Evolutionary conservation across 2,797 vertebrate genomes (phyloP), one percentile per base, ranked within the genome.

Genomic region (Sebastes umbrosus): DNA sequence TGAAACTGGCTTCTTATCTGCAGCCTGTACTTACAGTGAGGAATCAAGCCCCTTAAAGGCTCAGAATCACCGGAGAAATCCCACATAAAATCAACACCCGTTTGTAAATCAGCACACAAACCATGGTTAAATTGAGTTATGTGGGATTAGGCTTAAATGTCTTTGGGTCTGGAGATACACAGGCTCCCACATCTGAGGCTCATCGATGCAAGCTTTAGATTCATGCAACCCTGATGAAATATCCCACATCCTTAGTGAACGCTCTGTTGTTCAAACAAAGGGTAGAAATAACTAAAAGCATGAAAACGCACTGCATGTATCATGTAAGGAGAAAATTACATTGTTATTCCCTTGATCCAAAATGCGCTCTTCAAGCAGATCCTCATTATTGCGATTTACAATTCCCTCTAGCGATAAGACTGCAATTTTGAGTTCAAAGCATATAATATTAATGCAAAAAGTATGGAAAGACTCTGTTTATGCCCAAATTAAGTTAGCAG

Each of bases 211-310:
- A 87, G 68, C 8, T 68, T 78, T 74, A 60, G 60, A 77, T 78
- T 67, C 50, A 60, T 32, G 70, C 68, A 86, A 77, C 72, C 14
- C 16, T 83, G 72, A 81, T 87, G 79, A 88, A 88, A 91, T 80
- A 22, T 74, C 63, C 27, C 25, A 73, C 22, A 52, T 79, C 31
- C 83, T 13, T 20, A 57, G 54, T 34, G 36, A 59, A 46, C 4
- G 3, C 31, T 74, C 14, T 50, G 31, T 31, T 85, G 46, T 81
- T 83, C 60, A 79, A n/a, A 75, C 36, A 74, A 58, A 75, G 36
- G 55, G 39, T 10, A 50, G n/a, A 65, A 27, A 16, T 66, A 36
- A 18, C 46, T 50, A 8, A 73, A 54, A 50, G 8, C 11, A 43
- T 9, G 16, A 39, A 10, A 60, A 64, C 24, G 34, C 22, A 11